These are phyloP conservation scores for Apeltes quadracus DNA, from an alignment of 2,113 vertebrate species.

Conservation along the genomic window DNA sequence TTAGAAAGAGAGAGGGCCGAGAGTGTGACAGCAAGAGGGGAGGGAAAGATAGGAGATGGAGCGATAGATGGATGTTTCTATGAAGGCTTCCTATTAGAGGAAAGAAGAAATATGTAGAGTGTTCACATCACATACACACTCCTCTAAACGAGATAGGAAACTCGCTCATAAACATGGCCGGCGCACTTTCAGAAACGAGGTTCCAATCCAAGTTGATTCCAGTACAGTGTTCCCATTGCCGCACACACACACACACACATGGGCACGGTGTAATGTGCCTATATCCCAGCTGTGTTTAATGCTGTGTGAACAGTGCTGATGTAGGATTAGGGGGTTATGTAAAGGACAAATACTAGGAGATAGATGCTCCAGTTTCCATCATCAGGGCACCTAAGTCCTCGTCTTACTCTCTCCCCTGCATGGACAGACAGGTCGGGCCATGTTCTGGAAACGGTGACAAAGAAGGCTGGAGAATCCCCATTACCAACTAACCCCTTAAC, in stretches of 20 bases:
- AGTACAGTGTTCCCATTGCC: conserved; percentile 17
- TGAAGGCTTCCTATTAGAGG: conserved; percentile 59
- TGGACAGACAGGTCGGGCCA: neutral
- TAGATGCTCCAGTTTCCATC: conserved; percentile 5
- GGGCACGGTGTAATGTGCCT: conserved; percentile 34
- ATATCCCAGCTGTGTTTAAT: conserved; percentile 58
- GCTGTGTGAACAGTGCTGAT: conserved; percentile 71
- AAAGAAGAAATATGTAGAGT: conserved; percentile 46
- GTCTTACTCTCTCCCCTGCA: neutral
- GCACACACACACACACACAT: conserved; percentile 3
- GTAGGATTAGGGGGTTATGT: conserved; percentile 45
- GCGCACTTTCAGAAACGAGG: conserved; percentile 43
- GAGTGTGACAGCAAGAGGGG: conserved; percentile 35
- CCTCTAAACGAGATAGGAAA: conserved; percentile 11
- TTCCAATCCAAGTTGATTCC: conserved; percentile 42
- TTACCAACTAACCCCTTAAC: neutral
- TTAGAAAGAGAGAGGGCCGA: conserved; percentile 64
- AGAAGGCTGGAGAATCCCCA: neutral
- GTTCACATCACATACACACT: conserved; percentile 29
- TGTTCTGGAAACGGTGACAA: neutral
- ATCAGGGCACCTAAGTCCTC: neutral
- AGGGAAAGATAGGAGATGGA: conserved; percentile 12
- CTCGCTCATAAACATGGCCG: conserved; percentile 10
- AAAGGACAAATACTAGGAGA: conserved; percentile 36
- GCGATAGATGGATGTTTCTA: conserved; percentile 54